phyloP scores from a whole-genome alignment of 2,888 invertebrate species.

The Drosophila macrospina region DNA sequence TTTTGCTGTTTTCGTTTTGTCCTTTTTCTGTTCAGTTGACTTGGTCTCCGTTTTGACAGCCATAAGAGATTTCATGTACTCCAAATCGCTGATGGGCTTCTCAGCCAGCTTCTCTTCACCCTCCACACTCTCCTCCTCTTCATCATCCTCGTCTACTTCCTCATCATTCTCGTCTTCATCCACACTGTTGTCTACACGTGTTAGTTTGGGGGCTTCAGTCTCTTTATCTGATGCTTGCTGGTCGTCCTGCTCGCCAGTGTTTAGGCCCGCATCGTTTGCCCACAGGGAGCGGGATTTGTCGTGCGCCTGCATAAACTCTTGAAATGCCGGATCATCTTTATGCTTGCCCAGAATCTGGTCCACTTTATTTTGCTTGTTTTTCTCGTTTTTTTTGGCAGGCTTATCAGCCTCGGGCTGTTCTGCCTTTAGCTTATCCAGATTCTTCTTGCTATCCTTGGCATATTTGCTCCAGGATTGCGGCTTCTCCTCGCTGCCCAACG shows the following conservation, averaged over 20 bases:
- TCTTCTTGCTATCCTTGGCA: slow-evolving; percentile 90
- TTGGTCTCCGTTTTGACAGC: slow-evolving; percentile 72
- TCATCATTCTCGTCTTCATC: slow-evolving; percentile 54
- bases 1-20: slow-evolving; percentile 64
- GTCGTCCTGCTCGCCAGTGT: slow-evolving; percentile 21
- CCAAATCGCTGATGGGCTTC: slow-evolving; percentile 91
- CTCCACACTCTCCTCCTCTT: slow-evolving; percentile 81
- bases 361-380: slow-evolving; percentile 86
- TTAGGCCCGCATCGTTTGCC: slow-evolving; percentile 86
- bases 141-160: slow-evolving; percentile 82
- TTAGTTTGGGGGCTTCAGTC: too few relatives aligned
- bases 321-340: slow-evolving; percentile 94
- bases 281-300: slow-evolving; percentile 87
- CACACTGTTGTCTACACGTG: too few relatives aligned
- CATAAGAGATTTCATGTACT: slow-evolving; percentile 91
- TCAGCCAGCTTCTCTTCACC: slow-evolving; percentile 88
- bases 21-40: slow-evolving; percentile 50
- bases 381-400: slow-evolving; percentile 79
- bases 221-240: slow-evolving; percentile 33
- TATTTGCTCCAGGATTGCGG: slow-evolving; percentile 98
- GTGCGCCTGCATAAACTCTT: slow-evolving; percentile 95
- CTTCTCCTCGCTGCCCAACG: slow-evolving; percentile 90
- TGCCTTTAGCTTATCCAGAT: slow-evolving; percentile 51
- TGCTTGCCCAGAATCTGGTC: slow-evolving; percentile 90
- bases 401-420: slow-evolving; percentile 84